Evolutionary conservation across 2,888 invertebrate genomes (phyloP), one percentile per base, ranked within the genome.

Genomic region (Argyresthia albistria): DNA sequence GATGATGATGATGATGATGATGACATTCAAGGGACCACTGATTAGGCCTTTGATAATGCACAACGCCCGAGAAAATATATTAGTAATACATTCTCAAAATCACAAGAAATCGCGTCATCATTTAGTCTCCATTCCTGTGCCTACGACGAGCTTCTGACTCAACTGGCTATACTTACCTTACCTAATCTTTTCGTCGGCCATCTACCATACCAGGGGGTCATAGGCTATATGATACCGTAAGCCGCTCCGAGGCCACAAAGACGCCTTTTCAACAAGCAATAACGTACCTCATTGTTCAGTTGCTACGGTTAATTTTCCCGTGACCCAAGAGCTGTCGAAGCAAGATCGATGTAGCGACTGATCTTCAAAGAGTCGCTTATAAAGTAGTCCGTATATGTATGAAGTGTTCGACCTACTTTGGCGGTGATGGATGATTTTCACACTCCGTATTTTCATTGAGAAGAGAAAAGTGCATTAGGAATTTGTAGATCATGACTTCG

Each of bases 141-240:
- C n/a, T n/a, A n/a, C n/a, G n/a, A n/a, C n/a, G n/a, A n/a, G n/a
- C n/a, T n/a, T n/a, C n/a, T n/a, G 25, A 25, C 25, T 25, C 25
- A 6, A 25, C 25, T 25, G 2, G 25, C n/a, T n/a, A n/a, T n/a
- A 6, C 25, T 25, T 25, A 6, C 25, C 25, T 25, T 25, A 25
- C 25, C 67, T 78, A 76, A 77, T 80, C 76, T 77, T 62, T 69
- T 66, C 66, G 60, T 61, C 65, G 68, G 61, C 69, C 78, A 77
- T 78, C 78, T 71, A 59, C 6, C 25, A 25, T 25, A 25, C 25
- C 25, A 25, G 25, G 7, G 67, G 78, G 76, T 76, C 79, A 73
- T 67, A 79, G 80, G 79, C 78, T 76, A 77, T 58, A 51, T 67
- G 75, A 78, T 80, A 78, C 79, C 78, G 80, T 76, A 76, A 77